Evolutionary conservation across 2,113 vertebrate genomes (phyloP).

Genomic region (Mastomys natalensis): DNA sequence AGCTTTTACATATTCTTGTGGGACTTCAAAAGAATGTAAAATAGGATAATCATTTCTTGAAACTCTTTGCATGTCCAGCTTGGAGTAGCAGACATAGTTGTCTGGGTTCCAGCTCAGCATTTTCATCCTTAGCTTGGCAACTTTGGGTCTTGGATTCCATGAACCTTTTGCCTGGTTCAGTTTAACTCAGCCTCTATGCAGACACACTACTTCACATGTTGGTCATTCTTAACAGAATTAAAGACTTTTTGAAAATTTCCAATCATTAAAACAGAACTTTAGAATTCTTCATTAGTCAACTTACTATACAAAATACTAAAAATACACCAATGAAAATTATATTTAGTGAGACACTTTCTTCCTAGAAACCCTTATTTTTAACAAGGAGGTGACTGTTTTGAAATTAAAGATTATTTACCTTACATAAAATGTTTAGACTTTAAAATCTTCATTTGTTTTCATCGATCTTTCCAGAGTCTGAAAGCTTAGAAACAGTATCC

Average conservation of each 20-base stretch:
- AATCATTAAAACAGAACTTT: constrained; percentile 61
- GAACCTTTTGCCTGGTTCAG: fast-evolving
- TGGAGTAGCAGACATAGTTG: constrained; percentile 95
- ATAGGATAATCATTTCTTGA: constrained; percentile 96
- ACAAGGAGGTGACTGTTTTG: constrained; percentile 71
- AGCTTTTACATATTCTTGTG: constrained; percentile 93
- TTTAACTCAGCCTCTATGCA: fast-evolving
- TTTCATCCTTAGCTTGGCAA: constrained; percentile 92
- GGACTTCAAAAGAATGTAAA: constrained; percentile 96
- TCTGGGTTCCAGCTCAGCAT: constrained; percentile 95
- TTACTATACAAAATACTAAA: constrained; percentile 72
- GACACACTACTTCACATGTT: neutral
- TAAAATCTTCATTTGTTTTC: constrained; percentile 64
- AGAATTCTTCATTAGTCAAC: constrained; percentile 68
- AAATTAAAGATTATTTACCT: constrained; percentile 70
- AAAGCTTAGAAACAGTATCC: neutral
- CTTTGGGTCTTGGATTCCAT: fast-evolving
- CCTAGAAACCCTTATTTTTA: constrained; percentile 75
- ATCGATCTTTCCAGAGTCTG: constrained; percentile 26
- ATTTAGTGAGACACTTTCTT: constrained; percentile 59
- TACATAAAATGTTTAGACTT: constrained; percentile 68
- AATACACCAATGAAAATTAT: constrained; percentile 69
- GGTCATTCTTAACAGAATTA: constrained; percentile 59
- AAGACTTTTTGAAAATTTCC: constrained; percentile 54
- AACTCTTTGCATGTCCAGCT: constrained; percentile 94